Evolutionary conservation across 2,113 vertebrate species (phyloP).

Genomic region (Nibea albiflora): DNA sequence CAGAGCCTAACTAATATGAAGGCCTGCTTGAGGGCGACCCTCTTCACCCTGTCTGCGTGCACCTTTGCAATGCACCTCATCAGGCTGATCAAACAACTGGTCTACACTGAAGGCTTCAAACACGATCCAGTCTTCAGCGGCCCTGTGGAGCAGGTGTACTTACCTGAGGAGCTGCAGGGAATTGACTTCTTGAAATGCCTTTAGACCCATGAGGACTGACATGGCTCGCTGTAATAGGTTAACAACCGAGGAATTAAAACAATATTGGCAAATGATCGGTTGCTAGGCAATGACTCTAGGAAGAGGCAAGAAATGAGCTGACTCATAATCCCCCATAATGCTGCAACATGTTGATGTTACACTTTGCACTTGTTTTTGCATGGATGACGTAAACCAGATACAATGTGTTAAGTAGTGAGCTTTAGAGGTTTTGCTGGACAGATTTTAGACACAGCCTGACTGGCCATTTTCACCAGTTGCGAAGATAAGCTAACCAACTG

Average conservation of each 20-base stretch:
- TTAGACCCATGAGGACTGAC: constrained; percentile 45
- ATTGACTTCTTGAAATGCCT: constrained; percentile 88
- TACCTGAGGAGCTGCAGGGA: constrained; percentile 89
- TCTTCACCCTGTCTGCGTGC: constrained; percentile 92
- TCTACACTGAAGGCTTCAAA: constrained; percentile 93
- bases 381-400: background rate
- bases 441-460: background rate
- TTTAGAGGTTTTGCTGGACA: too few relatives aligned
- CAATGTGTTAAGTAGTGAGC: too few relatives aligned
- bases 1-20: constrained; percentile 92
- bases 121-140: constrained; percentile 90
- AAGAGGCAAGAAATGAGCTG: background rate
- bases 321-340: background rate
- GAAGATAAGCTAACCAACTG: background rate
- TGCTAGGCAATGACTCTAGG: too few relatives aligned
- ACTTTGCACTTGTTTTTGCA: background rate
- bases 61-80: constrained; percentile 94
- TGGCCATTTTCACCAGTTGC: background rate
- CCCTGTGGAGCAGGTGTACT: constrained; percentile 91
- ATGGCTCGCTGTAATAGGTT: too few relatives aligned
- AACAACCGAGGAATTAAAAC: background rate
- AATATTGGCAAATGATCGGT: background rate
- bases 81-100: constrained; percentile 92
- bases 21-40: constrained; percentile 90
- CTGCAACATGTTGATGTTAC: background rate